These are phyloP conservation scores for Zootoca vivipara DNA, from an alignment of 2,113 vertebrate genomes.

Conservation along the genomic window DNA sequence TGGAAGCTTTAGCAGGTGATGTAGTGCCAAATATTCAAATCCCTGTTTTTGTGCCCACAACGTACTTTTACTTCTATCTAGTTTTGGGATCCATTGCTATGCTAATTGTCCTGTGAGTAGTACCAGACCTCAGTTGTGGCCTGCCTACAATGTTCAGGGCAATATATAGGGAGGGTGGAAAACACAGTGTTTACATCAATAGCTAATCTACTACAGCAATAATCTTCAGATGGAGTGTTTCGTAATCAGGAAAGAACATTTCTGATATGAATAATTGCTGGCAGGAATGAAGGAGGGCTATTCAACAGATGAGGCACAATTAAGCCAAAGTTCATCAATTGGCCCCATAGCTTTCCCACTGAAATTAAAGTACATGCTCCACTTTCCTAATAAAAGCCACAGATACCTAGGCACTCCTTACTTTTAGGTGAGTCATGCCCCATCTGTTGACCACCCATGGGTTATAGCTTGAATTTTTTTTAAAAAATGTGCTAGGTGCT, in stretches of 20 bases:
- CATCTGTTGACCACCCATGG: not conserved
- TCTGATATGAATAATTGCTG: conserved; percentile 20
- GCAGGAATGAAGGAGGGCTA: not conserved
- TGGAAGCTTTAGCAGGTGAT: too few species aligned
- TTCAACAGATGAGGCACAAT: not conserved
- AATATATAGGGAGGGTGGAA: not conserved
- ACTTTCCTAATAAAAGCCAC: not conserved
- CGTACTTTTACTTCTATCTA: not conserved
- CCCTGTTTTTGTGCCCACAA: not conserved
- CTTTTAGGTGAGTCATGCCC: not conserved
- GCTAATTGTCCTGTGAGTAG: not conserved
- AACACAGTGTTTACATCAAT: conserved; percentile 58
- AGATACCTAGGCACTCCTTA: not conserved
- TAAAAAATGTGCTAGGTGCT: conserved; percentile 12
- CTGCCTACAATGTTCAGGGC: not conserved
- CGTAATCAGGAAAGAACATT: conserved; percentile 17
- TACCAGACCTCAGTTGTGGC: not conserved
- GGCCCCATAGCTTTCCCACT: not conserved
- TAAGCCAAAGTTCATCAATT: not conserved
- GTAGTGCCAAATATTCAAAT: not conserved
- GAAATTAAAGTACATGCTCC: not conserved
- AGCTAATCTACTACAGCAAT: conserved; percentile 36
- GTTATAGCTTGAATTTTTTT: not conserved
- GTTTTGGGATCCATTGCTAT: not conserved
- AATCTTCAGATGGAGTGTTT: not conserved